Evolutionary conservation across 2,797 vertebrate genomes (phyloP), one percentile per base, ranked within the genome.

Genomic region (Cichlasoma orientale): DNA sequence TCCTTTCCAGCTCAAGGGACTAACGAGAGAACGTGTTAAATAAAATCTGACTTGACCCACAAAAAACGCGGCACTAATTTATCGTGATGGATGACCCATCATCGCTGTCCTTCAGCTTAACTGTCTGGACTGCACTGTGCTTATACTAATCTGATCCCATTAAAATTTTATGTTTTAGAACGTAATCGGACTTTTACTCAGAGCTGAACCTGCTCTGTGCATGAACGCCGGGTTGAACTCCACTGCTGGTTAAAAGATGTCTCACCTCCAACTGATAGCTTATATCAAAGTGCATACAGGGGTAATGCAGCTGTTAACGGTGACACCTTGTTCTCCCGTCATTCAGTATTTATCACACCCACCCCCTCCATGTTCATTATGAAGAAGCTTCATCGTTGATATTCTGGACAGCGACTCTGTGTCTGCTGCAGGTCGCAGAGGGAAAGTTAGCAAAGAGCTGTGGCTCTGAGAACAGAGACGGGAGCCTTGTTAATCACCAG

Each of bases 401-500:
- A 78, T 79, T 84, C 82, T 16, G 27, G 23, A 29, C 9, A 29
- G 55, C 19, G 2, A 4, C 75, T 68, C 56, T 41, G 41, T 33
- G 29, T 72, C 79, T 86, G 44, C 33, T 11, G 47, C 19, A 8
- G 23, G 54, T 84, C 56, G 69, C 71, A 77, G 70, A 23, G 11
- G 59, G 74, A 54, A 29, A 8, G 61, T 86, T 75, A 77, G 47
- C 1, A 21, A 68, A 44, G 38, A 66, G 76, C 70, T 8, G 52
- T 47, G 54, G 57, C 73, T 56, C 27, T 0, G 25, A 38, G 76
- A 41, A 19, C 18, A 27, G 59, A 80, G 81, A 23, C 55, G 0
- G 4, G 77, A 75, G 87, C 85, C 78, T 81, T 59, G 76, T 89
- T 91, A 88, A 75, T 80, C 7, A 5, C 33, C 56, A 83, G 71